Conservation (phyloP, 2,888 invertebrate species). For the Caenorhabditis sulstoni region DNA sequence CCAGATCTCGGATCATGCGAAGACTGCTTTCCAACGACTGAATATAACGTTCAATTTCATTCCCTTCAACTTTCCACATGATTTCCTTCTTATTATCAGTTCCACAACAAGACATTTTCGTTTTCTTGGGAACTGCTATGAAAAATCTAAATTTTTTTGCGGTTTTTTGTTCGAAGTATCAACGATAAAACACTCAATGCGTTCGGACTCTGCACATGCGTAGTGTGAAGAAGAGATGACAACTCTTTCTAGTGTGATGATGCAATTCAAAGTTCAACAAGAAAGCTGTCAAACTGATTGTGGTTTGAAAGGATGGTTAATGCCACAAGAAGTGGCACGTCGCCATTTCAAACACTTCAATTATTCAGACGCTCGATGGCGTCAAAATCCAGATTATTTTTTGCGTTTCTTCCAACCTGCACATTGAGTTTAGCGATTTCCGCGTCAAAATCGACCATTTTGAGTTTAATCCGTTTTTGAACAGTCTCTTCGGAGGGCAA, state of each 20-base stretch:
- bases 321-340: conserved; percentile 25
- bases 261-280: neutral
- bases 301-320: conserved; percentile 17
- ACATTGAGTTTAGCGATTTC: conserved; percentile 61
- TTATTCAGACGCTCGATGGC: conserved; percentile 30
- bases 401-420: conserved; percentile 50
- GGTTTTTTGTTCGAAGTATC: no score
- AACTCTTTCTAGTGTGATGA: neutral
- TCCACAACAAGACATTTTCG: no score
- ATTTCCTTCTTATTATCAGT: no score
- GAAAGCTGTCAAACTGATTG: neutral
- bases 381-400: conserved; percentile 39
- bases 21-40: conserved; percentile 64
- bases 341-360: conserved; percentile 31
- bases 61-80: neutral
- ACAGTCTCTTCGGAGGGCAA: conserved; percentile 39
- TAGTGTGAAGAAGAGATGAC: no score
- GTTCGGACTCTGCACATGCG: no score
- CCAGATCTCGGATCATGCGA: conserved; percentile 60
- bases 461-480: conserved; percentile 55
- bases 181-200: no score
- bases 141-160: no score
- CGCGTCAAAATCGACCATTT: conserved; percentile 62
- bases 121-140: no score
- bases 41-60: conserved; percentile 21